These are phyloP conservation scores for Podilymbus podiceps DNA, from an alignment of 2,113 vertebrate genomes.

Conservation along the genomic window DNA sequence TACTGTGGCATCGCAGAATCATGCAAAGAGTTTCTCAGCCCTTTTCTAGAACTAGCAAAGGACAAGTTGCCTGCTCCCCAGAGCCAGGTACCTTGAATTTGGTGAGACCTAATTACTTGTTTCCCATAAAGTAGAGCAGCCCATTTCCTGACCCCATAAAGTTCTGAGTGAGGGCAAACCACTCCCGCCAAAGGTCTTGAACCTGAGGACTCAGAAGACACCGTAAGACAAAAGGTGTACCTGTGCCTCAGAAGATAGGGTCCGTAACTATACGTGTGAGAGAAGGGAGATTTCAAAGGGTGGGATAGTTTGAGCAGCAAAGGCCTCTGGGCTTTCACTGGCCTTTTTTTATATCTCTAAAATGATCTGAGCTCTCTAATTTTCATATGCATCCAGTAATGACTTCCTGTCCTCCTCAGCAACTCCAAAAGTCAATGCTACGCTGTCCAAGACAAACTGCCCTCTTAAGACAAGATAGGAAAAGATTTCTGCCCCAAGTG, in stretches of 20 bases:
- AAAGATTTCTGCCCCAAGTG: constrained; percentile 4
- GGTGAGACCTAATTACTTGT: not conserved
- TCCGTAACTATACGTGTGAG: not conserved
- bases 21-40: not conserved
- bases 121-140: not conserved
- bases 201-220: not conserved
- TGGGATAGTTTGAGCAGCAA: not conserved
- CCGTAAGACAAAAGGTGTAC: not conserved
- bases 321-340: not conserved
- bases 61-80: not conserved
- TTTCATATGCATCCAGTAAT: not conserved
- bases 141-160: not conserved
- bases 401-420: not conserved
- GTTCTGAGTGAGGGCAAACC: not conserved
- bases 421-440: not conserved
- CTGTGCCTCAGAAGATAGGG: not conserved
- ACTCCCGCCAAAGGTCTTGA: not conserved
- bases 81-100: not conserved
- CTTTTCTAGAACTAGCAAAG: not conserved
- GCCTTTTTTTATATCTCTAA: not conserved
- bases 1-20: not conserved
- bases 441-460: constrained; percentile 4
- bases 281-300: not conserved
- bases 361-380: not conserved
- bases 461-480: not conserved